Percentiles rank a stretch among this genome's conserved stretches.
phyloP scores from a whole-genome alignment of 2,113 vertebrate genomes.

The Nesogale talazaci region DNA sequence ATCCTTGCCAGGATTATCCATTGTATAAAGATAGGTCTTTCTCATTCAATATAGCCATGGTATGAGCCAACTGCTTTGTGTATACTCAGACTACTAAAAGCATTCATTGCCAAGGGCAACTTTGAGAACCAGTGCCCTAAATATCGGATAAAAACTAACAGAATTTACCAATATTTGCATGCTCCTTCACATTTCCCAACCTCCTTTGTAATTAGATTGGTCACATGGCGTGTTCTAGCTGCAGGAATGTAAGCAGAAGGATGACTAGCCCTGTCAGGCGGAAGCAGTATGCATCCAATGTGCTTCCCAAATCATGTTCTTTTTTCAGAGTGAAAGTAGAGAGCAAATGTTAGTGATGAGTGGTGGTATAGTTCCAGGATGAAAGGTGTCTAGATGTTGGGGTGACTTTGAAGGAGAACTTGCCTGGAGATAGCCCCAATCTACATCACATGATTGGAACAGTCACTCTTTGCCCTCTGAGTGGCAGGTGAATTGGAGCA shows the following conservation, averaged over 20 bases:
- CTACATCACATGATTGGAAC: no score
- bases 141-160: not conserved
- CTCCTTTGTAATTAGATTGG: not conserved
- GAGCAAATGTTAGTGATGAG: not conserved
- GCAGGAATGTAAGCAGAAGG: no score
- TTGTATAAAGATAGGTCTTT: not conserved
- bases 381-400: not conserved
- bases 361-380: not conserved
- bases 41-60: not conserved
- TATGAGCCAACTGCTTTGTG: not conserved
- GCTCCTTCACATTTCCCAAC: not conserved
- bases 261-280: not conserved
- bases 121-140: not conserved
- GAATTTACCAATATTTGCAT: no score
- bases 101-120: not conserved
- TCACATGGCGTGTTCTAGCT: no score
- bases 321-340: not conserved
- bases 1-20: no score
- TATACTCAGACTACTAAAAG: not conserved
- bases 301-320: not conserved
- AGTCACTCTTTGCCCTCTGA: no score
- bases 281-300: not conserved
- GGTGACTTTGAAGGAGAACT: not conserved
- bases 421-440: not conserved
- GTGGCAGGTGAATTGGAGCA: no score